Conservation (phyloP, 2,888 invertebrate genomes). For the Agrotis ipsilon region DNA sequence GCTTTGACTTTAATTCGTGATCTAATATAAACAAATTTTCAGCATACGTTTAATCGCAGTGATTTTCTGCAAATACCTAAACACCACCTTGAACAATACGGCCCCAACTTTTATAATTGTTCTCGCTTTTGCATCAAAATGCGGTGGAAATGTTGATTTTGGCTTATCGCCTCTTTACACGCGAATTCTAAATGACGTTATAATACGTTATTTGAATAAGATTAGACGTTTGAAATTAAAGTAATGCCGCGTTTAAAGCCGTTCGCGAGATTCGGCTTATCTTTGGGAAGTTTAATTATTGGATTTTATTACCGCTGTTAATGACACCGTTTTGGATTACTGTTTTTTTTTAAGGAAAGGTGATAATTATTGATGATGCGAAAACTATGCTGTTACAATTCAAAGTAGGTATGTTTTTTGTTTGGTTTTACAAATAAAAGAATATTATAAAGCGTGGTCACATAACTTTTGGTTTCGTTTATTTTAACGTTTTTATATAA, state of each 20-base stretch:
- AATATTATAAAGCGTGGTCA: too few species aligned
- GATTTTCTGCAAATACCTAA: slow-evolving; percentile 23
- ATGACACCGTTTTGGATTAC: slow-evolving; percentile 24
- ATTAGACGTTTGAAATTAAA: slow-evolving; percentile 65
- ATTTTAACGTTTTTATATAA: too few species aligned
- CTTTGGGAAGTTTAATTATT: slow-evolving; percentile 62
- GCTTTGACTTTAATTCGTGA: too few species aligned
- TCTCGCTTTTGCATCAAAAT: slow-evolving; percentile 65
- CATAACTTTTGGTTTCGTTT: too few species aligned
- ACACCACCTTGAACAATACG: slow-evolving; percentile 49
- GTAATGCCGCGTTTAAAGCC: slow-evolving; percentile 58
- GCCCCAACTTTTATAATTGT: slow-evolving; percentile 68
- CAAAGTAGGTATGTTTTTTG: too few species aligned
- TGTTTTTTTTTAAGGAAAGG: slow-evolving; percentile 7
- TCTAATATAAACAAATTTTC: neutral
- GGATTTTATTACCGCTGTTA: slow-evolving; percentile 53
- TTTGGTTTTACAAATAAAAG: too few species aligned
- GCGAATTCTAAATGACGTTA: slow-evolving; percentile 73
- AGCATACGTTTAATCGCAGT: slow-evolving; percentile 2
- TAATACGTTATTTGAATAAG: slow-evolving; percentile 76
- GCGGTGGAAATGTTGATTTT: slow-evolving; percentile 68
- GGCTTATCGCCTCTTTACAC: slow-evolving; percentile 75
- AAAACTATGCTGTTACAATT: neutral
- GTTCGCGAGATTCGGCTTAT: slow-evolving; percentile 59
- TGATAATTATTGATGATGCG: neutral